Percentiles rank a stretch among this genome's conserved stretches.
Evolutionary conservation across 2,797 vertebrate species (phyloP).

Genomic region (Danio aesculapii): DNA sequence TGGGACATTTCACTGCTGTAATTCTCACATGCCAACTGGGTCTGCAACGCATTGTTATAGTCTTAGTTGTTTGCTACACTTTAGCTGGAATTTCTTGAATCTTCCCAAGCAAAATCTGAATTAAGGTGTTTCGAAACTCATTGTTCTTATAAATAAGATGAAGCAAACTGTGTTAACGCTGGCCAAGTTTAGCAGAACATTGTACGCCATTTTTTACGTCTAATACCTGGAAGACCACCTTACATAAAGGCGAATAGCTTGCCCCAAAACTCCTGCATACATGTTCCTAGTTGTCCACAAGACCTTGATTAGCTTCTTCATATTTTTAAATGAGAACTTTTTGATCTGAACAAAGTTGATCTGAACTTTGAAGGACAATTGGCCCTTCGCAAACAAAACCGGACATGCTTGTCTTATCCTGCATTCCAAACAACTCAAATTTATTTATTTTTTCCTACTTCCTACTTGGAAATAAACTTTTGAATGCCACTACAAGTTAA

Average conservation of each 20-base stretch:
- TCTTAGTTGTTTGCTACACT: no score
- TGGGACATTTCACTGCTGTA: no score
- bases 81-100: no score
- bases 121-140: background rate
- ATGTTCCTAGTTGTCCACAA: background rate
- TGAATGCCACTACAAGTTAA: no score
- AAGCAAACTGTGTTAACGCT: background rate
- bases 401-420: background rate
- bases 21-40: no score
- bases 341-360: no score
- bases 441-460: no score
- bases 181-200: background rate
- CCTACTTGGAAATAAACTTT: no score
- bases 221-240: background rate
- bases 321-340: background rate
- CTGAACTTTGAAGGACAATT: background rate
- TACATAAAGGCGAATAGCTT: background rate
- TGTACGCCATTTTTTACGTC: background rate
- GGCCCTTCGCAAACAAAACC: background rate
- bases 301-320: background rate
- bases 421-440: no score
- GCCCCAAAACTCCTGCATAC: background rate
- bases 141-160: background rate
- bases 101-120: no score
- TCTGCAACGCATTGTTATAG: no score